These are phyloP conservation scores for Camponotus vicinus DNA, from an alignment of 1,140 invertebrate genomes.

Conservation along the genomic window DNA sequence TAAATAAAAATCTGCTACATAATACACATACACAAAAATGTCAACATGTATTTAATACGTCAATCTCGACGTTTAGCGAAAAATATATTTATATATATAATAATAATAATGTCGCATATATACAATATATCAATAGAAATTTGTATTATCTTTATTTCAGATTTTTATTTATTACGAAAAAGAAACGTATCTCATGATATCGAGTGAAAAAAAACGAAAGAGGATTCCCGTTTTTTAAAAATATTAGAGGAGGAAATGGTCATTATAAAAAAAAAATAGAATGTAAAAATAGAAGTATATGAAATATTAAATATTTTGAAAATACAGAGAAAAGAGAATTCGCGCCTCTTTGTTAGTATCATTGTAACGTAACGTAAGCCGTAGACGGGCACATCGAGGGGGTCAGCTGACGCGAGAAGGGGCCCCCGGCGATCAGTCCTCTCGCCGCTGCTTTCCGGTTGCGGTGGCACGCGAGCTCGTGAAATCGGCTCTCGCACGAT, in stretches of 20 bases:
- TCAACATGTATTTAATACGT: not conserved
- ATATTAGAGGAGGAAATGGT: too few relatives aligned
- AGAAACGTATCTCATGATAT: too few relatives aligned
- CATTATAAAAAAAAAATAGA: too few relatives aligned
- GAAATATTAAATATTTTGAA: not conserved
- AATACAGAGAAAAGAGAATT: not conserved
- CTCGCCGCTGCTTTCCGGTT: constrained; percentile 37
- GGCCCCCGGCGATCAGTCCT: constrained; percentile 39
- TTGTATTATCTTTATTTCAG: not conserved
- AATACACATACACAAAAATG: not conserved
- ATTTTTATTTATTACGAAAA: not conserved
- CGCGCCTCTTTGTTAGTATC: not conserved
- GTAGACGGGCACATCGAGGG: not conserved
- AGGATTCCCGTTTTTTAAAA: too few relatives aligned
- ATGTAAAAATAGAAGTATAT: too few relatives aligned
- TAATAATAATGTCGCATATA: too few relatives aligned
- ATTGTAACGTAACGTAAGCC: not conserved
- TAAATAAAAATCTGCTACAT: constrained; percentile 47
- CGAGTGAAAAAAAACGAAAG: too few relatives aligned
- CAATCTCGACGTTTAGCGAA: not conserved
- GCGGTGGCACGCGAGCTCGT: constrained; percentile 25
- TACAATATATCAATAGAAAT: not conserved
- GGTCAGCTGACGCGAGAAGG: constrained; percentile 26
- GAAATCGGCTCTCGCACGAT: constrained; percentile 4
- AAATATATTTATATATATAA: not conserved